A percentile compares a stretch with the other conserved stretches of the same genome.
Conservation (phyloP, 2,113 vertebrate genomes). For the rat (Rattus norvegicus) region DNA sequence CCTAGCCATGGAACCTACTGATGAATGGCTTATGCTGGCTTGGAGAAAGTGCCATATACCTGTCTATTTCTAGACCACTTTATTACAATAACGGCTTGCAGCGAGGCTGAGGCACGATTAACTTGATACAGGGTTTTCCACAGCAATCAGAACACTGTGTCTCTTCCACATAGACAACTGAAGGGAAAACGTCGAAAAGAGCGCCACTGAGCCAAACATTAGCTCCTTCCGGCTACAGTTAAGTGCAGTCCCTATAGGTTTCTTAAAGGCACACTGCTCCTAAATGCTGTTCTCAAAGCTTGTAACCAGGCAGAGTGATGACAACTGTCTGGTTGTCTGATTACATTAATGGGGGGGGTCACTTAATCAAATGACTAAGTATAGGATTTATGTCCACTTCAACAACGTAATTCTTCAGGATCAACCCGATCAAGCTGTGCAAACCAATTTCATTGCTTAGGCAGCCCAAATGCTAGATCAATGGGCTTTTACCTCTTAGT, state of each 20-base stretch:
- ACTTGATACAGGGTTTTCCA: slow-evolving; percentile 57
- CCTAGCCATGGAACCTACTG: not conserved
- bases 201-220: not conserved
- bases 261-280: slow-evolving; percentile 29
- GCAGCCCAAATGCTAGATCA: not conserved
- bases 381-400: slow-evolving; percentile 52
- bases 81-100: slow-evolving; percentile 52
- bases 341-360: not conserved
- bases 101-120: slow-evolving; percentile 49
- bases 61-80: slow-evolving; percentile 55
- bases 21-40: slow-evolving; percentile 29
- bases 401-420: slow-evolving; percentile 35
- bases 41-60: slow-evolving; percentile 47
- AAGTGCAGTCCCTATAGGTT: slow-evolving; percentile 19
- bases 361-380: slow-evolving; percentile 55
- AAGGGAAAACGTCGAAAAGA: not conserved
- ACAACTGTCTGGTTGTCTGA: not conserved
- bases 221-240: slow-evolving; percentile 44
- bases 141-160: slow-evolving; percentile 40
- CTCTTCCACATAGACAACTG: slow-evolving; percentile 31
- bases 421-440: not conserved
- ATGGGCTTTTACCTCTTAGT: not conserved
- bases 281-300: slow-evolving; percentile 4
- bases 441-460: not conserved
- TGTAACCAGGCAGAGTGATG: not conserved